phyloP scores from a whole-genome alignment of 2,888 invertebrate species.

The Tetropium fuscum region DNA sequence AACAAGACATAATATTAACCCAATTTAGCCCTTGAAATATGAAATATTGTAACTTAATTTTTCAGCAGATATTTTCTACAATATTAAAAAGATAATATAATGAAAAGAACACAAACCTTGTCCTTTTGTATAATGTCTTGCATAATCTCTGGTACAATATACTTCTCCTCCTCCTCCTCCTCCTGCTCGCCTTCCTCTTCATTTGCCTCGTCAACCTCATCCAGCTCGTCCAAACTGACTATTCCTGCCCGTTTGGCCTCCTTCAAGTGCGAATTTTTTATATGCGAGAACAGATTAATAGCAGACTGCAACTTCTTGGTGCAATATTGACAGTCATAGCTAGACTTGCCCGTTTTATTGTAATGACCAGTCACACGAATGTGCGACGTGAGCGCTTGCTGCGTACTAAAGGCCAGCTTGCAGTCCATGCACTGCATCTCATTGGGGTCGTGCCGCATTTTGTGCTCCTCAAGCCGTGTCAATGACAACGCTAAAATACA shows the following conservation, averaged over 20 bases:
- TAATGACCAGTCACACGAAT: constrained; percentile 71
- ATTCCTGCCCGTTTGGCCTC: constrained; percentile 76
- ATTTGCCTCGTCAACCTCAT: constrained; percentile 32
- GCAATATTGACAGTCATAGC: constrained; percentile 78
- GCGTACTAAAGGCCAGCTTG: constrained; percentile 67
- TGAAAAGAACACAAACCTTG: constrained; percentile 33
- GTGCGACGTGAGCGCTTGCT: constrained; percentile 66
- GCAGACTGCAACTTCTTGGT: constrained; percentile 78
- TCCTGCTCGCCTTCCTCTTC: constrained; percentile 54
- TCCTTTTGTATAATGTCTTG: constrained; percentile 34
- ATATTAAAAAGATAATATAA: too few relatives aligned
- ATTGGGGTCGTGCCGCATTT: constrained; percentile 71
- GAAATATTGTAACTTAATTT: too few relatives aligned
- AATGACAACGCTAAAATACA: constrained; percentile 75
- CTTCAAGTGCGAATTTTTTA: constrained; percentile 74
- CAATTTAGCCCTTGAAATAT: too few relatives aligned
- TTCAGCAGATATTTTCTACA: too few relatives aligned
- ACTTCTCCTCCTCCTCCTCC: constrained; percentile 47
- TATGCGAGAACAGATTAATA: constrained; percentile 78
- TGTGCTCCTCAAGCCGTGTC: constrained; percentile 77
- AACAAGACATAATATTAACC: too few relatives aligned
- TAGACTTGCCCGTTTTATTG: constrained; percentile 32
- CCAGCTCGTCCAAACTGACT: constrained; percentile 68
- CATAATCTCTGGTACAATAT: constrained; percentile 48
- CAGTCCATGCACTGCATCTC: constrained; percentile 71